Evolutionary conservation across 2,797 vertebrate genomes (phyloP).

Genomic region (Smutsia temminckii): DNA sequence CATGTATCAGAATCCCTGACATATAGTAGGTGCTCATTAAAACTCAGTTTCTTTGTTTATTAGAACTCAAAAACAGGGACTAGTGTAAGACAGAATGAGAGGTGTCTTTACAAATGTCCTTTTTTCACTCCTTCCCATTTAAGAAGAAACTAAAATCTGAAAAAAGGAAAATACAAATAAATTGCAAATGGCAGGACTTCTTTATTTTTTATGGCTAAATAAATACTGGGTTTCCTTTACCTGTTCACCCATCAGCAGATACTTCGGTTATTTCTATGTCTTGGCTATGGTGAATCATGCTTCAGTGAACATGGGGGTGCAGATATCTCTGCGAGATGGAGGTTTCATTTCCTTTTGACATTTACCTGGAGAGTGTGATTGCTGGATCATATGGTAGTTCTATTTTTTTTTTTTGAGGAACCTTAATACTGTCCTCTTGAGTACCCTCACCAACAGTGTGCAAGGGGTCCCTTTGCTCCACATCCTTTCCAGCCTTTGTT

Average conservation of each 20-base stretch:
- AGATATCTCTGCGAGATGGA: neutral
- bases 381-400: neutral
- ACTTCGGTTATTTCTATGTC: neutral
- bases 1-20: neutral
- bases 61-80: neutral
- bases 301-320: neutral
- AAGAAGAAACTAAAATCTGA: neutral
- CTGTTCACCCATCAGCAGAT: too few relatives aligned
- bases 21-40: neutral
- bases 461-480: too few relatives aligned
- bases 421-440: too few relatives aligned
- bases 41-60: neutral
- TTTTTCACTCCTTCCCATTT: neutral
- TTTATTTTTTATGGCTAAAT: neutral
- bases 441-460: neutral
- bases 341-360: too few relatives aligned
- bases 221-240: neutral
- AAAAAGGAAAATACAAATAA: neutral
- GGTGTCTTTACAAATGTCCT: too few relatives aligned
- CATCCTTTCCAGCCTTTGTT: neutral
- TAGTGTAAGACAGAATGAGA: too few relatives aligned
- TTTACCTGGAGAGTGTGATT: neutral
- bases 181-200: too few relatives aligned
- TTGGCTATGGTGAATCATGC: neutral
- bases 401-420: neutral